Conservation (phyloP, 2,113 vertebrate genomes). For the Centropristis striata region DNA sequence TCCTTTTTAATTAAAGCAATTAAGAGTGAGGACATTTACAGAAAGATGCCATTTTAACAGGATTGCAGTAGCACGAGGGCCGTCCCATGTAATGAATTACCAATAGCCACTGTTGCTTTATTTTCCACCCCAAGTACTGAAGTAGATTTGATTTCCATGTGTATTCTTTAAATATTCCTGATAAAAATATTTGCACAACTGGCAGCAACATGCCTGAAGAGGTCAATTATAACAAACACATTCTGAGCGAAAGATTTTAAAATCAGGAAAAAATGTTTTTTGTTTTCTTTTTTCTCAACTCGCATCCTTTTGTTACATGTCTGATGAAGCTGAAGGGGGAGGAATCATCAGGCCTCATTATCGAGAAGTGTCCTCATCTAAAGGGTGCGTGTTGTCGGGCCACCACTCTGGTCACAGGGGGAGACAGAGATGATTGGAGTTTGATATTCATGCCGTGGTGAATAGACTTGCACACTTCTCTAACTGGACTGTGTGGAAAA, state of each 20-base stretch:
- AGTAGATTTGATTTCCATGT: slow-evolving; percentile 12
- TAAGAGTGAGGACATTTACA: slow-evolving; percentile 13
- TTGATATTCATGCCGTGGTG: slow-evolving; percentile 48
- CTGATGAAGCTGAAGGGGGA: slow-evolving; percentile 8
- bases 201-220: slow-evolving; percentile 50
- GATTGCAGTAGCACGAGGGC: slow-evolving; percentile 36
- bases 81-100: slow-evolving; percentile 1
- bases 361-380: slow-evolving; percentile 10
- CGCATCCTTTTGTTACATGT: slow-evolving; percentile 41
- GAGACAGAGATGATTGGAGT: slow-evolving; percentile 23
- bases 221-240: slow-evolving; percentile 34
- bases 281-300: not conserved
- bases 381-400: slow-evolving; percentile 1
- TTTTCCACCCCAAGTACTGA: slow-evolving; percentile 3
- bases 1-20: slow-evolving; percentile 21
- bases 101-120: slow-evolving; percentile 2
- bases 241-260: slow-evolving; percentile 39
- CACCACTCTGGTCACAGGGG: slow-evolving; percentile 29
- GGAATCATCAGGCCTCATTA: slow-evolving; percentile 9
- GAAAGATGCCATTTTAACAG: slow-evolving; percentile 22
- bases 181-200: slow-evolving; percentile 62
- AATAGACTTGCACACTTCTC: slow-evolving; percentile 67
- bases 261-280: slow-evolving; percentile 24
- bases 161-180: slow-evolving; percentile 31
- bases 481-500: slow-evolving; percentile 66